Conservation (phyloP, 2,797 vertebrate genomes). For the Rhynchotus rufescens region DNA sequence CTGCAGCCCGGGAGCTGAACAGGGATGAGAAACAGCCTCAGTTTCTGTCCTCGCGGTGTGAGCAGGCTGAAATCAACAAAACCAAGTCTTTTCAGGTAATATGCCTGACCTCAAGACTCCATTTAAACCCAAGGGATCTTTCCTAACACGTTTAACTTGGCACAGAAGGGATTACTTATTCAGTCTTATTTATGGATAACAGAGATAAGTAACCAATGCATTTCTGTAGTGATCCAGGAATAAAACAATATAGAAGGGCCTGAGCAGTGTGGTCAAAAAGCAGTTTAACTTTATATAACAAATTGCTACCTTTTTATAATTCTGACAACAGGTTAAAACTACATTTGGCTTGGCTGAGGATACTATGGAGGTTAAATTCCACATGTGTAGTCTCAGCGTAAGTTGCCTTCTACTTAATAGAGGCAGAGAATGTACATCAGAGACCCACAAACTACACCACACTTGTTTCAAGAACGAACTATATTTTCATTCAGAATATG, state of each 20-base stretch:
- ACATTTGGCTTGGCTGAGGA: neutral
- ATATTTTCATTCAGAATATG: neutral
- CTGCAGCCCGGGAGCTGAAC: neutral
- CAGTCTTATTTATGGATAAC: neutral
- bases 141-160: neutral
- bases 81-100: neutral
- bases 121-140: neutral
- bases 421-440: neutral
- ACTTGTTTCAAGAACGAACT: neutral
- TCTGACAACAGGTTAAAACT: neutral
- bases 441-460: neutral
- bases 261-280: fast-evolving
- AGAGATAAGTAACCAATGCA: neutral
- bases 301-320: neutral
- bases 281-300: neutral
- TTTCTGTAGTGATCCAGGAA: neutral
- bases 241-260: neutral
- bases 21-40: neutral
- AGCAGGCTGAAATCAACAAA: neutral
- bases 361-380: neutral
- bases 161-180: neutral
- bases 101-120: neutral
- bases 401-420: neutral
- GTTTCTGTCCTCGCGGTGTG: neutral
- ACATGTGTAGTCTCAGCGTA: neutral